Conservation (phyloP, 1,140 invertebrate species). For the Apocrypta bakeri region DNA sequence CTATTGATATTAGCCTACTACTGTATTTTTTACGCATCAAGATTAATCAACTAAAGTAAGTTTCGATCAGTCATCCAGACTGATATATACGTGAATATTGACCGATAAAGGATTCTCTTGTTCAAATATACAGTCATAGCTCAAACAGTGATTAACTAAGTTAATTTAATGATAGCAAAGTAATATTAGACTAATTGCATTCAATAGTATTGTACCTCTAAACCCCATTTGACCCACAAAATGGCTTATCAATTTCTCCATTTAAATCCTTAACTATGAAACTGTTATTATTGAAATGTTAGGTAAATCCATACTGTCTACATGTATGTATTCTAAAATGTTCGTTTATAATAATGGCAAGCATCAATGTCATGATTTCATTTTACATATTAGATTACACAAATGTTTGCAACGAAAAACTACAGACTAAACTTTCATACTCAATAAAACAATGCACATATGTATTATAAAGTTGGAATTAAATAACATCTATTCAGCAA, state of each 20-base stretch:
- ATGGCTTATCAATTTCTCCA: constrained; percentile 57
- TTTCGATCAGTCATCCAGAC: constrained; percentile 10
- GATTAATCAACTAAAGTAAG: background rate
- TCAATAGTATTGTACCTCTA: background rate
- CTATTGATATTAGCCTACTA: too few relatives aligned
- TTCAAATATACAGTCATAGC: constrained; percentile 11
- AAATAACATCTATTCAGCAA: background rate
- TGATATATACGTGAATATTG: constrained; percentile 24
- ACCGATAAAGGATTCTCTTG: constrained; percentile 16
- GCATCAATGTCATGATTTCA: constrained; percentile 24
- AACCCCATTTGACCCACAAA: constrained; percentile 55
- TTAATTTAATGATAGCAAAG: constrained; percentile 49
- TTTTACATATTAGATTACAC: background rate
- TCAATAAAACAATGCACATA: too few relatives aligned
- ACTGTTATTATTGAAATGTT: background rate
- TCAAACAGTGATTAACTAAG: constrained; percentile 40
- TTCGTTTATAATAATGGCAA: background rate
- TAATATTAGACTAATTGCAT: constrained; percentile 36
- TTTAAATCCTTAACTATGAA: constrained; percentile 10
- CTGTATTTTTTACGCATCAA: constrained; percentile 14
- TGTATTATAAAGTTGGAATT: background rate
- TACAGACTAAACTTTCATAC: too few relatives aligned
- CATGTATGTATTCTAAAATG: too few relatives aligned
- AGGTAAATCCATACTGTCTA: too few relatives aligned
- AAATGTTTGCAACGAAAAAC: too few relatives aligned